Evolutionary conservation across 2,888 invertebrate species (phyloP).

Genomic region (Lordiphosa andalusiaca): DNA sequence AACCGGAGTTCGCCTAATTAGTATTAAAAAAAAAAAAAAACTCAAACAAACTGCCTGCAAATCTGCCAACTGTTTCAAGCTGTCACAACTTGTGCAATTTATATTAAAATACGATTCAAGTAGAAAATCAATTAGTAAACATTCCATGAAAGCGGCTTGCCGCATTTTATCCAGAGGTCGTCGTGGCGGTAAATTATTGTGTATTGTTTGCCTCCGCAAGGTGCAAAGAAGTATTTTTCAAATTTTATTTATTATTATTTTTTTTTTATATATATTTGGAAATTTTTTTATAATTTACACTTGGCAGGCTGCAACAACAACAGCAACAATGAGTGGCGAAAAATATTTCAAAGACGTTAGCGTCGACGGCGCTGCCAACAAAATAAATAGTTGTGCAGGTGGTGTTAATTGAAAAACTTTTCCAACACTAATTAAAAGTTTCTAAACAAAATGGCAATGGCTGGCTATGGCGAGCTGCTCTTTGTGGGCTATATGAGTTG

Average conservation of each 20-base stretch:
- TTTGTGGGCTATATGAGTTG: constrained; percentile 25
- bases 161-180: constrained; percentile 34
- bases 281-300: constrained; percentile 74
- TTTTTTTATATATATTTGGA: constrained; percentile 46
- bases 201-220: constrained; percentile 20
- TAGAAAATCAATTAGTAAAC: constrained; percentile 64
- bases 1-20: too few species aligned
- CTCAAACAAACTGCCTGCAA: too few species aligned
- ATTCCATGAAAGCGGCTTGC: constrained; percentile 56
- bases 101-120: constrained; percentile 63
- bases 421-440: constrained; percentile 78
- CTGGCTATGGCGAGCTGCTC: constrained; percentile 45
- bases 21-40: too few species aligned
- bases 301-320: constrained; percentile 42
- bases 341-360: constrained; percentile 55
- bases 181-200: constrained; percentile 47
- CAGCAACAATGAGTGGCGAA: constrained; percentile 10
- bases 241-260: not conserved
- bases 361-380: constrained; percentile 46
- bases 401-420: constrained; percentile 79
- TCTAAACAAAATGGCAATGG: constrained; percentile 73
- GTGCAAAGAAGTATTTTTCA: constrained; percentile 27
- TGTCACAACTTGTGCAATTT: constrained; percentile 71
- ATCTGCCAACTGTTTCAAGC: constrained; percentile 11
- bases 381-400: constrained; percentile 79